Evolutionary conservation across 2,888 invertebrate species (phyloP).

Genomic region (Pilophorus perplexus): DNA sequence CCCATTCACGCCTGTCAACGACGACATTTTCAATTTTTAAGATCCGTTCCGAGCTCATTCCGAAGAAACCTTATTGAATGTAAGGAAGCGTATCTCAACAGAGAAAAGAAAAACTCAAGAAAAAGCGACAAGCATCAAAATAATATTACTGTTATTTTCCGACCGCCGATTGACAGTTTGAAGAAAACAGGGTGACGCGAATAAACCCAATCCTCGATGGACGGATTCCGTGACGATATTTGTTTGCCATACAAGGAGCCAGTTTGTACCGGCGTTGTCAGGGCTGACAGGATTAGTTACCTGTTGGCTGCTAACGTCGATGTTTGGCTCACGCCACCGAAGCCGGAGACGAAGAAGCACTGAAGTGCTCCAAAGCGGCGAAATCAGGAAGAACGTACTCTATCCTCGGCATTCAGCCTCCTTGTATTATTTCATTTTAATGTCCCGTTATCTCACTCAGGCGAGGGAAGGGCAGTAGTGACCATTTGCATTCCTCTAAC

Average conservation of each 20-base stretch:
- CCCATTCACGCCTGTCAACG: constrained; percentile 18
- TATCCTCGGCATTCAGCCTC: no score
- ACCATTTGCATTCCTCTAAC: no score
- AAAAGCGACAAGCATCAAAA: neutral
- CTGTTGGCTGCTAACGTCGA: no score
- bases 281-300: no score
- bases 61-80: constrained; percentile 12
- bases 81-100: constrained; percentile 9
- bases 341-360: no score
- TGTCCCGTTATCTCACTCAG: no score
- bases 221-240: neutral
- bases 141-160: constrained; percentile 6
- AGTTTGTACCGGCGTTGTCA: no score
- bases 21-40: constrained; percentile 31
- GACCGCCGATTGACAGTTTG: neutral
- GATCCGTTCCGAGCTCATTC: constrained; percentile 23
- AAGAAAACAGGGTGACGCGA: neutral
- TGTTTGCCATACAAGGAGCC: neutral
- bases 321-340: no score
- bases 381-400: no score
- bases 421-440: no score
- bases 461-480: no score
- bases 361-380: no score
- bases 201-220: neutral
- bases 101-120: neutral